phyloP scores from a whole-genome alignment of 2,113 vertebrate species.

The Callorhinus ursinus region DNA sequence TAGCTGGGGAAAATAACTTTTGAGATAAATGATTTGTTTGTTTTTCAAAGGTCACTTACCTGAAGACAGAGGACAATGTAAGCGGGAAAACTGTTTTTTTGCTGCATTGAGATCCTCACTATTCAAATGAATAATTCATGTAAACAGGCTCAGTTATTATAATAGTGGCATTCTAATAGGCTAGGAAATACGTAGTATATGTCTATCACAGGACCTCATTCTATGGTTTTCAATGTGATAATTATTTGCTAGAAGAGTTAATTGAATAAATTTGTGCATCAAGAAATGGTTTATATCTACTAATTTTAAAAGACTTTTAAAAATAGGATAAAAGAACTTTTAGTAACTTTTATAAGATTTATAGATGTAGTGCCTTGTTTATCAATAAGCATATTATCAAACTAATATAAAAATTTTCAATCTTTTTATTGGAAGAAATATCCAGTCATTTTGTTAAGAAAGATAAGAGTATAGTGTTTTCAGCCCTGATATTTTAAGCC shows the following conservation, averaged over 20 bases:
- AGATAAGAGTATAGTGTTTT: not conserved
- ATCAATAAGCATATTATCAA: not conserved
- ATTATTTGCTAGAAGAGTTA: not conserved
- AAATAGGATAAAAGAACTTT: not conserved
- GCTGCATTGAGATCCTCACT: not conserved
- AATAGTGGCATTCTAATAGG: not conserved
- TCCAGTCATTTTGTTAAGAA: not conserved
- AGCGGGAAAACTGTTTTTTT: not conserved
- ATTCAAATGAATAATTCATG: not conserved
- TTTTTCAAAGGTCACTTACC: not conserved
- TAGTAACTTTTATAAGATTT: not conserved
- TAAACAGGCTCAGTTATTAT: not conserved
- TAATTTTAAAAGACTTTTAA: not conserved
- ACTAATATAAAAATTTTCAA: not conserved
- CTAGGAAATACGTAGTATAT: not conserved
- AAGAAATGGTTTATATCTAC: not conserved
- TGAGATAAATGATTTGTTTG: not conserved
- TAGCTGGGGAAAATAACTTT: not conserved
- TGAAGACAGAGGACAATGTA: not conserved
- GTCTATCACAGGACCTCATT: not conserved
- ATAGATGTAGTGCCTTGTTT: not conserved
- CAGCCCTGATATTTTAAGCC: constrained; percentile 75
- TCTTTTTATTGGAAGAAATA: not conserved
- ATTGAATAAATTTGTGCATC: not conserved
- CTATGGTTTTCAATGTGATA: not conserved